Conservation (phyloP, 1,140 invertebrate species). For the Plodia interpunctella region DNA sequence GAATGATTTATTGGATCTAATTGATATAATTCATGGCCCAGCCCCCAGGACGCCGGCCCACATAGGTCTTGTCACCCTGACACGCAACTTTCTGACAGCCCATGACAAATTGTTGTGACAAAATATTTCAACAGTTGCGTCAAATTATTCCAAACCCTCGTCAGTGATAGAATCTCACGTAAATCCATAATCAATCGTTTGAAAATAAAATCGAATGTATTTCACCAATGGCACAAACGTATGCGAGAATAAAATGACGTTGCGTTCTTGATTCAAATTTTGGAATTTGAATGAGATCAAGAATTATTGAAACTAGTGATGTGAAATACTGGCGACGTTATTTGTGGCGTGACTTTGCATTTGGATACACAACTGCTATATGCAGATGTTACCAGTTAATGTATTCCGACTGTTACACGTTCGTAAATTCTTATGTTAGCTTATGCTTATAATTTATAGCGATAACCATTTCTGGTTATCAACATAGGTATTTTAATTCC, state of each 20-base stretch:
- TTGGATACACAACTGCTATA: conserved; percentile 15
- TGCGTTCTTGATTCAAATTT: conserved; percentile 55
- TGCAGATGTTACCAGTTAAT: conserved; percentile 19
- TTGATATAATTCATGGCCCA: conserved; percentile 60
- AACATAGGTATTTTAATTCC: background rate
- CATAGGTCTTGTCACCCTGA: conserved; percentile 51
- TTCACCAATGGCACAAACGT: background rate
- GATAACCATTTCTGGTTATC: background rate
- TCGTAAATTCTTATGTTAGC: conserved; percentile 4
- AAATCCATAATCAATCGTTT: conserved; percentile 22
- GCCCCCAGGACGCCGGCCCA: conserved; percentile 37
- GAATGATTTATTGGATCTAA: conserved; percentile 63
- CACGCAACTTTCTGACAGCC: conserved; percentile 57
- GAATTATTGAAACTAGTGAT: conserved; percentile 24
- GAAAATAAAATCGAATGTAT: background rate
- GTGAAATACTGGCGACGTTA: conserved; percentile 27
- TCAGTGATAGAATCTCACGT: conserved; percentile 44
- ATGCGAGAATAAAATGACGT: conserved; percentile 47
- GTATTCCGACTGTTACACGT: conserved; percentile 6
- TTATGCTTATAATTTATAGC: conserved; percentile 4
- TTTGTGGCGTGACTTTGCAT: conserved; percentile 24
- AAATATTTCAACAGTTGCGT: conserved; percentile 75
- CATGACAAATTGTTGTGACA: conserved; percentile 75
- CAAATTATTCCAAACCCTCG: conserved; percentile 45
- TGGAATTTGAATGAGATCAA: conserved; percentile 54